phyloP scores from a whole-genome alignment of 53 echinoderm and acorn worm genomes.

The Holothuria leucospilota region DNA sequence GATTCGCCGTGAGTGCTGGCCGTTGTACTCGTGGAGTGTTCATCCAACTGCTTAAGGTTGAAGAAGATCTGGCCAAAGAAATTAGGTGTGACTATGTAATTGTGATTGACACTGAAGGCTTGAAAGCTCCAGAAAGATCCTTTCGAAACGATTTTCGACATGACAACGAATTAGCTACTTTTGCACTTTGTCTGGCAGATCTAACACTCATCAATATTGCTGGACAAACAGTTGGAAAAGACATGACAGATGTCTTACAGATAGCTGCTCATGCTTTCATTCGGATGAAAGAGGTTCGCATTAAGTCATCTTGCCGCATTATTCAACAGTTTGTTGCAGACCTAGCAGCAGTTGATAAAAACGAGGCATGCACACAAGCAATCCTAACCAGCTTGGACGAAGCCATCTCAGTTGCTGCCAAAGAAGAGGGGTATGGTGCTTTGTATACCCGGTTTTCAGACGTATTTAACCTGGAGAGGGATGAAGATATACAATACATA shows the following conservation, averaged over 20 bases:
- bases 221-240: conserved; percentile 23
- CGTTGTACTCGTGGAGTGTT: conserved; percentile 57
- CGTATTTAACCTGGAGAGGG: conserved; percentile 16
- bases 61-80: conserved; percentile 20
- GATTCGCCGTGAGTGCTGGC: conserved; percentile 50
- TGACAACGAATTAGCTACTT: conserved; percentile 45
- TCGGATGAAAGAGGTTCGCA: conserved; percentile 38
- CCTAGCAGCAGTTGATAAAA: conserved; percentile 26
- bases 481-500: conserved; percentile 31
- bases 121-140: conserved; percentile 51
- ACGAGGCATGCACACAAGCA: conserved; percentile 13
- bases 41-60: conserved; percentile 32
- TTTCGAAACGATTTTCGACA: conserved; percentile 1
- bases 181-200: conserved; percentile 42
- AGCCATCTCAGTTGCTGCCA: conserved; percentile 15
- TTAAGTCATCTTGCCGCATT: conserved; percentile 32
- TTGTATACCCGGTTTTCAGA: conserved; percentile 31
- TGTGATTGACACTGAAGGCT: conserved; percentile 55
- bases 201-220: conserved; percentile 34
- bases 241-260: conserved; percentile 35
- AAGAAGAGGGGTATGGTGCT: conserved; percentile 1
- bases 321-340: conserved; percentile 33
- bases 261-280: conserved; percentile 46
- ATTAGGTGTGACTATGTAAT: conserved; percentile 34
- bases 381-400: conserved; percentile 4